Percentiles rank a stretch among this genome's conserved stretches.
These are phyloP conservation scores for Tenodera sinensis DNA, from an alignment of 2,888 invertebrate species.

Conservation along the genomic window DNA sequence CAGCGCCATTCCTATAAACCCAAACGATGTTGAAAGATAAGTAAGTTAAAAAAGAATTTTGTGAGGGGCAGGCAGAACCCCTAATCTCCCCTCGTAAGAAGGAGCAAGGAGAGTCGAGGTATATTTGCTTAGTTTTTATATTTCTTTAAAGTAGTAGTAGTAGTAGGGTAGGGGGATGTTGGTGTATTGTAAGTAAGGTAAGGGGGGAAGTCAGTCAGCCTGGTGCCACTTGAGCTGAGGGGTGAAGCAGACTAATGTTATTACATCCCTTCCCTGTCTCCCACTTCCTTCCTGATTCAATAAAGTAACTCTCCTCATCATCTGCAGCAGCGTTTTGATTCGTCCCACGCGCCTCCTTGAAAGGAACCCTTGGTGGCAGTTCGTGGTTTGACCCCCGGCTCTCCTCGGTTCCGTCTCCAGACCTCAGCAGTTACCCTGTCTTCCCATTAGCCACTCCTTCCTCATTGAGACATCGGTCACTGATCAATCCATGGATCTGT, in stretches of 20 bases:
- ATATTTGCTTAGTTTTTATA: neutral
- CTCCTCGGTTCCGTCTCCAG: too few species aligned
- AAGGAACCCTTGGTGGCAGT: neutral
- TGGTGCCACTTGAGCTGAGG: neutral
- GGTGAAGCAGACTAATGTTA: slow-evolving; percentile 4
- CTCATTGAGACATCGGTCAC: too few species aligned
- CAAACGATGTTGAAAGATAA: neutral
- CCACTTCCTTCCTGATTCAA: slow-evolving; percentile 1
- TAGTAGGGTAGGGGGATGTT: neutral
- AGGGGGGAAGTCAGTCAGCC: neutral
- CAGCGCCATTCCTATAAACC: neutral
- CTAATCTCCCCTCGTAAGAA: neutral
- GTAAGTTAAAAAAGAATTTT: neutral
- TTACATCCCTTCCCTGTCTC: neutral
- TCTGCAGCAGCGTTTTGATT: neutral
- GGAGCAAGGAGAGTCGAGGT: neutral
- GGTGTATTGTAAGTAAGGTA: neutral
- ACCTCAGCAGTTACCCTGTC: too few species aligned
- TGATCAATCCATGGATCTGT: too few species aligned
- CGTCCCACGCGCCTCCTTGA: neutral
- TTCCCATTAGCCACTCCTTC: too few species aligned
- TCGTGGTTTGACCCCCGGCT: neutral
- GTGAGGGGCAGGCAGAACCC: neutral
- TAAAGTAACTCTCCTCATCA: slow-evolving; percentile 1
- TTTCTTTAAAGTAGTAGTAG: neutral